These are phyloP conservation scores for Motacilla tschutschensis DNA, from an alignment of 2,113 vertebrate species.

Conservation along the genomic window DNA sequence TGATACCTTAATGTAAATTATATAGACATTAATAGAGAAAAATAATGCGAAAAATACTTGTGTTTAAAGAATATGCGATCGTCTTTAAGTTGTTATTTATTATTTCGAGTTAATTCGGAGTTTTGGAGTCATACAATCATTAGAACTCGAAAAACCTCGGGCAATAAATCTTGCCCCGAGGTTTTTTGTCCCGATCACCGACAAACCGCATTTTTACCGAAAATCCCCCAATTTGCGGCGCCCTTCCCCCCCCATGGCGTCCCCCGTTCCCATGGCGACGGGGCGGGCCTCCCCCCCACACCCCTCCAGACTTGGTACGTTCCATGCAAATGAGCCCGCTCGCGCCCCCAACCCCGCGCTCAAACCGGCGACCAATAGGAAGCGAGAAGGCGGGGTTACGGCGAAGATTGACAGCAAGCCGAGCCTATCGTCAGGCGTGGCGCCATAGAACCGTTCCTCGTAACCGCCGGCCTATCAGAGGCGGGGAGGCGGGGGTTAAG, in stretches of 20 bases:
- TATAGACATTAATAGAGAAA: fast-evolving
- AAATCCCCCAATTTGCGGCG: background rate
- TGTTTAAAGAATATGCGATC: fast-evolving
- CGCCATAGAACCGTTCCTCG: fast-evolving
- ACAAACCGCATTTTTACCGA: background rate
- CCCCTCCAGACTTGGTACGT: background rate
- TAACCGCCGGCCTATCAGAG: background rate
- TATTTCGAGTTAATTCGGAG: fast-evolving
- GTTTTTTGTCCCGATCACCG: background rate
- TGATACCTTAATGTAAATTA: fast-evolving
- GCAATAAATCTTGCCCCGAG: too few species aligned
- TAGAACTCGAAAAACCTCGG: fast-evolving
- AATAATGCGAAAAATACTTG: fast-evolving
- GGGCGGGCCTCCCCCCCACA: background rate
- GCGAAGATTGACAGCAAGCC: fast-evolving
- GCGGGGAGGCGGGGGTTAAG: fast-evolving
- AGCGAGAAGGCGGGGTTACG: background rate
- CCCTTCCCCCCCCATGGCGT: background rate
- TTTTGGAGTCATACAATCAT: fast-evolving
- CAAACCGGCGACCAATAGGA: background rate
- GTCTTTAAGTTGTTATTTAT: fast-evolving
- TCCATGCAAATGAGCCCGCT: background rate
- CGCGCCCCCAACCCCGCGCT: background rate
- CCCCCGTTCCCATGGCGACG: background rate
- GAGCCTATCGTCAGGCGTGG: background rate